Evolutionary conservation across 1,140 invertebrate genomes (phyloP).

Genomic region (Wasmannia auropunctata): DNA sequence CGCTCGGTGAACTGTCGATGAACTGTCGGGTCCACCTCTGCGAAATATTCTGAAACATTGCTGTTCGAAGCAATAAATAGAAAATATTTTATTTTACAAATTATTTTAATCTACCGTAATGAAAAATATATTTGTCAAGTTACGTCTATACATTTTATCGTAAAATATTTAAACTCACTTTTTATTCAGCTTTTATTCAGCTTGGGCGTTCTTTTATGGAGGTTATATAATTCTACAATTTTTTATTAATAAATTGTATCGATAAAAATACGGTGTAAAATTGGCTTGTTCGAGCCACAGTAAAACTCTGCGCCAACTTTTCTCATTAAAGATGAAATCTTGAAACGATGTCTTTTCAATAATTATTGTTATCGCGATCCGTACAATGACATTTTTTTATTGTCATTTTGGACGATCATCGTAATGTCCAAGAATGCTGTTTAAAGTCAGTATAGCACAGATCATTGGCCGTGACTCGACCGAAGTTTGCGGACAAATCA

Average conservation of each 20-base stretch:
- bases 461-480: constrained; percentile 15
- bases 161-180: not conserved
- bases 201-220: not conserved
- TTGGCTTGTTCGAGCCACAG: not conserved
- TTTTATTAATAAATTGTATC: not conserved
- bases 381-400: not conserved
- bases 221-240: not conserved
- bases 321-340: not conserved
- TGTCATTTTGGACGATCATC: not conserved
- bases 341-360: not conserved
- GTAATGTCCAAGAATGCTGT: not conserved
- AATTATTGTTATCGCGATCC: not conserved
- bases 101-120: not conserved
- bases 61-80: not conserved
- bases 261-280: constrained; percentile 1
- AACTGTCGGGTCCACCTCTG: constrained; percentile 29
- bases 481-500: constrained; percentile 41
- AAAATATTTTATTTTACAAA: not conserved
- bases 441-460: not conserved
- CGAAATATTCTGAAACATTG: constrained; percentile 26
- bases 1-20: constrained; percentile 8
- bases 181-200: not conserved
- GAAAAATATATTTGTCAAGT: not conserved
- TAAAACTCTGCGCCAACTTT: not conserved
- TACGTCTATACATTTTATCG: not conserved